Base-by-base conservation (phyloP, 1,140 invertebrate species). In the Campoletis sonorensis region DNA sequence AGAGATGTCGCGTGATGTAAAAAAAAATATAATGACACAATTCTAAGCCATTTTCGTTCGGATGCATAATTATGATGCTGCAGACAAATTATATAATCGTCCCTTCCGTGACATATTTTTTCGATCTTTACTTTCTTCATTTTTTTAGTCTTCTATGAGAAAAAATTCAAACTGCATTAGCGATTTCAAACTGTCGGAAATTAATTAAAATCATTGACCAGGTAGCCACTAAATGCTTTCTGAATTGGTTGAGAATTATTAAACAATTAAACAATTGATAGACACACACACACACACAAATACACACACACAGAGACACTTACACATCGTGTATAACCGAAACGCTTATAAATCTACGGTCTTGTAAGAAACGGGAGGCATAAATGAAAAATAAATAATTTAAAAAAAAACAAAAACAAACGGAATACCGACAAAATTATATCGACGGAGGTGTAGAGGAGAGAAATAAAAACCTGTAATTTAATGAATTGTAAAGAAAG, bases 321-420 rank as follows among this genome's bases (percentile, higher is more conserved):
- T n/a, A n/a, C n/a, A n/a, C 40, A 45, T 10, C 40, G 40, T 45
- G 2, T 45, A 45, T 45, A 13, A 45, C 11, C 40, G 83, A 88
- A 86, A 88, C 87, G 88, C 88, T 88, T 88, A 88, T 87, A 33
- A 88, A 84, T 88, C 86, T 88, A 87, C 83, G 84, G 82, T 85
- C 85, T 75, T 88, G 79, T 85, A 85, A 82, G 84, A 86, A 86
- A 85, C 70, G 79, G 77, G 86, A 67, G 4, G 84, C 81, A n/a
- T 21, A 79, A 80, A 79, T 64, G 68, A 76, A 45, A 49, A 64
- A 51, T 33, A 58, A 51, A 67, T 21, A 68, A 79, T 45, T 45
- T 11, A 45, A 11, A 45, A 45, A 45, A 8, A 11, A 45, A 11
- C 2, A 45, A 45, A 45, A 45, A 45, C 40, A 45, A 45, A 45